phyloP scores from a whole-genome alignment of 2,113 vertebrate genomes.

The Lophotis ruficrista region DNA sequence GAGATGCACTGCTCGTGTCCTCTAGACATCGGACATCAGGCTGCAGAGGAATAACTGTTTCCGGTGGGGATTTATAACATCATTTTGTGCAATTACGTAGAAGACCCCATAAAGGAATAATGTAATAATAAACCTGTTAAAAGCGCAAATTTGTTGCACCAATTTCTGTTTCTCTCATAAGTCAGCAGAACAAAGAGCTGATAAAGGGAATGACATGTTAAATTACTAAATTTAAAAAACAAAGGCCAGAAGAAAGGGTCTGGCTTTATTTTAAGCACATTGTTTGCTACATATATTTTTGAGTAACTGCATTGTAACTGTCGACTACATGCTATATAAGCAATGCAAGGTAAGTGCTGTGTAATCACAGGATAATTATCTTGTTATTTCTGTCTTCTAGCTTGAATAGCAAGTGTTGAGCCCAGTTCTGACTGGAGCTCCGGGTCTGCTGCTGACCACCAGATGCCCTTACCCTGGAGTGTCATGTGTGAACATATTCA shows the following conservation, averaged over 20 bases:
- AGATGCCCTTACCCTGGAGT: neutral
- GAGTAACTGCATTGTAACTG: neutral
- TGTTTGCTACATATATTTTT: constrained; percentile 24
- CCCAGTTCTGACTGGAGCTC: neutral
- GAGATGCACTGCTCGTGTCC: constrained; percentile 56
- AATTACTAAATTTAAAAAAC: constrained; percentile 68
- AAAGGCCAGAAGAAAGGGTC: neutral
- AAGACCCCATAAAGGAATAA: constrained; percentile 75
- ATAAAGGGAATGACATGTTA: constrained; percentile 63
- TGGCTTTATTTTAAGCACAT: neutral
- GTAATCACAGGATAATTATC: neutral
- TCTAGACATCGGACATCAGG: constrained; percentile 58
- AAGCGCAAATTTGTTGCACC: constrained; percentile 63
- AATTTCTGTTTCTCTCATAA: constrained; percentile 69
- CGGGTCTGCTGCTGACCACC: neutral
- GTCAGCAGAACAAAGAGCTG: constrained; percentile 76
- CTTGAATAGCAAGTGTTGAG: neutral
- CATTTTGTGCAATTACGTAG: constrained; percentile 72
- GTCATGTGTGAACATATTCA: neutral
- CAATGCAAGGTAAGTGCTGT: neutral
- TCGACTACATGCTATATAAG: neutral
- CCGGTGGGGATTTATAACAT: constrained; percentile 77
- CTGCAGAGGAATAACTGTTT: constrained; percentile 47
- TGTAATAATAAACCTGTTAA: constrained; percentile 76
- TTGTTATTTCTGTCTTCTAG: constrained; percentile 3